Base-by-base conservation (phyloP, 2,888 invertebrate genomes). In the Drosophila nr. medialis region DNA sequence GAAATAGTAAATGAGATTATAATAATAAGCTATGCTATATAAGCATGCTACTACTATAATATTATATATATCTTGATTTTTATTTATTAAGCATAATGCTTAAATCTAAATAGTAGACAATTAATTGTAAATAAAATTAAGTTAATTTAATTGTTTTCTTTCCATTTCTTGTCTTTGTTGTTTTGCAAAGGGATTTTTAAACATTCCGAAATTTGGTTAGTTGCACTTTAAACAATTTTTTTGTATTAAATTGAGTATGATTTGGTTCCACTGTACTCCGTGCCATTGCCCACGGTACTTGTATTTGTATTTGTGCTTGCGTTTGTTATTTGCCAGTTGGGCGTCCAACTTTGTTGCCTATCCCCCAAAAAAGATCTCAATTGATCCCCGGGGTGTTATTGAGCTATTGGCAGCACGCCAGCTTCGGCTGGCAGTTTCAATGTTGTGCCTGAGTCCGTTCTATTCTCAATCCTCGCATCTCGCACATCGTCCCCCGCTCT, bases 371-470 rank as follows among this genome's bases (percentile, higher is more conserved):
- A 66, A 72, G 80, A 83, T 83, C 83, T 89, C 82, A 87, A 90
- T 90, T 90, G 90, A 85, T 89, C 83, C 83, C 85, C 72, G 81
- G 83, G 83, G 87, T 87, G 87, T 87, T 90, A 89, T 82, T 82
- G 83, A 88, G 86, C 83, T 83, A 83, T 83, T 83, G 86, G 86
- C 86, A 80, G 82, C 84, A 77, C 74, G 88, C 82, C 85, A 83
- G 59, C 61, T 21, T 56, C 53, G 62, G 32, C 71, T 62, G 64
- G 64, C 36, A 36, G 64, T 34, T 58, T 50, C 32, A 30, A 30
- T 54, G 59, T 18, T 53, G 30, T 29, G 29, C 50, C 45, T 53
- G 40, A 49, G 77, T 50, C 59, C 63, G 30, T 53, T 42, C 21
- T 53, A 53, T 69, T 68, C 51, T 49, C 27, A 38, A 74, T 66